phyloP scores from a whole-genome alignment of 1,140 invertebrate genomes.

The Caenorhabditis remanei region DNA sequence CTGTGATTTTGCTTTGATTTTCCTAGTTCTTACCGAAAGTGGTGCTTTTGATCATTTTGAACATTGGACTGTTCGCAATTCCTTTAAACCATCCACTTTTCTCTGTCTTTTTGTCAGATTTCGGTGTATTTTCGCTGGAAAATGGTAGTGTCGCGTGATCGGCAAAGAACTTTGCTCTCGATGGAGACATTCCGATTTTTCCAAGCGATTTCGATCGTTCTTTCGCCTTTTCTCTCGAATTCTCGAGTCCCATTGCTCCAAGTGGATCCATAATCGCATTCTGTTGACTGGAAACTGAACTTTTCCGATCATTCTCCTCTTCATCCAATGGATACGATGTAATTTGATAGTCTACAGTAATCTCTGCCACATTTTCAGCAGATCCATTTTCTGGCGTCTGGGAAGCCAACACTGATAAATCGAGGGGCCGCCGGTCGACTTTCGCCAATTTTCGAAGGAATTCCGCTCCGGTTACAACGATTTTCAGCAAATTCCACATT shows the following conservation, averaged over 20 bases:
- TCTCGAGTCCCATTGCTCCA: constrained; percentile 25
- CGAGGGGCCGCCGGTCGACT: background rate
- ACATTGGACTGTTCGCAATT: constrained; percentile 70
- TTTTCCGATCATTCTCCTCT: background rate
- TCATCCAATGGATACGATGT: constrained; percentile 15
- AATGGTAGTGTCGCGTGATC: constrained; percentile 71
- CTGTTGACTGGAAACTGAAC: background rate
- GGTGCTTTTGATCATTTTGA: constrained; percentile 70
- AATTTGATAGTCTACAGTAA: background rate
- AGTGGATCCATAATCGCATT: constrained; percentile 48
- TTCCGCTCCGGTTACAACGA: background rate
- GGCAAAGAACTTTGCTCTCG: constrained; percentile 71
- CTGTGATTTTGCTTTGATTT: no score
- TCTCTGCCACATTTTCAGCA: background rate
- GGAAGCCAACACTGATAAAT: no score
- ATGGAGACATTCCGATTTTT: constrained; percentile 71
- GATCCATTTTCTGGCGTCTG: background rate
- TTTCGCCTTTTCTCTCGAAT: background rate
- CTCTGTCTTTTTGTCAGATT: constrained; percentile 62
- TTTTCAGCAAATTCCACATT: constrained; percentile 49
- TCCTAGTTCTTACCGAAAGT: constrained; percentile 69
- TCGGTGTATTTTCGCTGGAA: constrained; percentile 64
- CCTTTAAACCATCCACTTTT: constrained; percentile 72
- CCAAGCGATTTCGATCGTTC: constrained; percentile 37
- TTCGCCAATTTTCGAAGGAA: constrained; percentile 4